Evolutionary conservation across 2,113 vertebrate genomes (phyloP), one percentile per base, ranked within the genome.

Genomic region (Setophaga petechia): DNA sequence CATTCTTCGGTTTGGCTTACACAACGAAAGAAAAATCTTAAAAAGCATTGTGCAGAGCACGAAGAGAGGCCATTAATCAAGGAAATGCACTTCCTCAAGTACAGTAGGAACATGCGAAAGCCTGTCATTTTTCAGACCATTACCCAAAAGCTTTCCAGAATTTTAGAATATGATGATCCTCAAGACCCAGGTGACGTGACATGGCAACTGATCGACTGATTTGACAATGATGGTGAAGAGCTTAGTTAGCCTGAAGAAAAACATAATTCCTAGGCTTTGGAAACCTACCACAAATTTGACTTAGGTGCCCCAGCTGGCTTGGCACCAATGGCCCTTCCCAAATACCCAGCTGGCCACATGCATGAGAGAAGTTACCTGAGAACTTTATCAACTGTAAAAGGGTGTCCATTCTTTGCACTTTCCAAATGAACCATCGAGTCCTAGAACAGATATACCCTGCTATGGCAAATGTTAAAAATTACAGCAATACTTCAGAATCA

Each of bases 1-100:
- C n/a, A 76, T 94, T 95, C 86, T 95, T 95, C 68, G 33, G 66
- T 90, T 95, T 97, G 95, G 71, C 96, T 93, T 93, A 63, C 19
- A 91, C 2, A 1, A 43, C 39, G 57, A 59, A 79, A 93, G 91
- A 87, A 96, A 96, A 87, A 89, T 88, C 91, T 95, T 92, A 66
- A 93, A 95, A 93, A 79, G 41, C 75, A 90, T 91, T 84, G 89
- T 84, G 54, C 65, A 59, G 75, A 84, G 44, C 12, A 69, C 2
- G 2, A 71, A 11, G 58, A 89, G 83, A 94, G 76, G 49, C 37
- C 85, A 97, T 93, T 92, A 95, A 92, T 96, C 93, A 75, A 24
- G 55, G 81, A 93, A 89, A 83, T 75, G 69, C 63, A 80, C 58
- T 93, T 95, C 92, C 94, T 89, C 62, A 59, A 92, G 69, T 92